Percentiles rank a stretch among this genome's conserved stretches.
Evolutionary conservation across 2,797 vertebrate species (phyloP).

Genomic region (Hydrolagus colliei): DNA sequence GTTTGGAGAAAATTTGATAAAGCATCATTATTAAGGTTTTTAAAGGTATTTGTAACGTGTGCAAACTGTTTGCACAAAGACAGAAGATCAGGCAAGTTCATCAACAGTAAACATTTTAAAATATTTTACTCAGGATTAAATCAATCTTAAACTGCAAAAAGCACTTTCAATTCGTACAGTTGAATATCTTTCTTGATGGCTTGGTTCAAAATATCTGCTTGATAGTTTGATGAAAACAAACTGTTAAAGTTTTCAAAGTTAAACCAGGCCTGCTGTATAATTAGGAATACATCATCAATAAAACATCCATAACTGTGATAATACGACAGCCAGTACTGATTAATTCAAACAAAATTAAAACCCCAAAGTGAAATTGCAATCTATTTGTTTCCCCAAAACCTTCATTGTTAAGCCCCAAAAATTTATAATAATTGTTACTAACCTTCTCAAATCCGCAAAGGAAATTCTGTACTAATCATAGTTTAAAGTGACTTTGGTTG

Average conservation of each 20-base stretch:
- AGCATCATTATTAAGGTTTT: background rate
- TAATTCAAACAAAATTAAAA: background rate
- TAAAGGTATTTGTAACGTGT: background rate
- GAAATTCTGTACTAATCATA: background rate
- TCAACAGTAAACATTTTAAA: background rate
- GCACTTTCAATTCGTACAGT: background rate
- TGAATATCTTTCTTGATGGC: background rate
- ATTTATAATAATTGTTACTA: constrained; percentile 14
- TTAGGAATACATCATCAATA: background rate
- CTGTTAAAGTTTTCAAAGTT: background rate
- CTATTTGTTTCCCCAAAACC: background rate
- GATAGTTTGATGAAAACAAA: background rate
- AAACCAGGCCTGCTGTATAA: too few relatives aligned
- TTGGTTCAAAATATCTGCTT: background rate
- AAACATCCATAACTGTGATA: background rate
- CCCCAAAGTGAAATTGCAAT: background rate
- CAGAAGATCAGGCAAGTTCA: background rate
- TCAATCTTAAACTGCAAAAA: background rate
- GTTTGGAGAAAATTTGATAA: background rate
- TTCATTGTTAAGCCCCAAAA: too few relatives aligned
- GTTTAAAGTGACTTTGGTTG: background rate
- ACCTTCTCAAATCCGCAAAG: background rate
- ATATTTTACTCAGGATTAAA: background rate
- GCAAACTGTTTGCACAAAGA: background rate
- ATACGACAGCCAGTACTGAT: background rate